Conservation (phyloP, 2,113 vertebrate species). For the Apodemus sylvaticus region DNA sequence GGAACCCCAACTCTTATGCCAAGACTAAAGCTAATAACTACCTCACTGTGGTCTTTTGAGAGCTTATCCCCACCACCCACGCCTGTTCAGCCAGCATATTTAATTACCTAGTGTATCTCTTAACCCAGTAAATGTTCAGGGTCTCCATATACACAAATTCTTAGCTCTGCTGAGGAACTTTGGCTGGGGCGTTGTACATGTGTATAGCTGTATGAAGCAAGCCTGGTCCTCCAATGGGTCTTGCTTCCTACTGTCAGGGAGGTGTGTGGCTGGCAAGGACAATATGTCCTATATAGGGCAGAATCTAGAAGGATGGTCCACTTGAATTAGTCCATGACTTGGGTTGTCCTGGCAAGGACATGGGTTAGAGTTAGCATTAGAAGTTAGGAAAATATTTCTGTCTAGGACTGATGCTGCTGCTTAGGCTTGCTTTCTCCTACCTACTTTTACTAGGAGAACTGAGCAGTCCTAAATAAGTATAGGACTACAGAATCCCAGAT, state of each 20-base stretch:
- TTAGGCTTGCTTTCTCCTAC: not conserved
- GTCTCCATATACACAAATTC: rapidly evolving
- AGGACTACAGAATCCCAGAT: not conserved
- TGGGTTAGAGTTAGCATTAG: not conserved
- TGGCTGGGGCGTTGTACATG: not conserved
- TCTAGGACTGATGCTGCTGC: not conserved
- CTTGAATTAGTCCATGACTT: not conserved
- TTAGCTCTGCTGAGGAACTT: no score
- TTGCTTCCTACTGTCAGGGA: no score
- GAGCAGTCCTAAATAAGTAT: no score
- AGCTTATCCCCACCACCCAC: not conserved
- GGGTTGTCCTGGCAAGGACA: rapidly evolving
- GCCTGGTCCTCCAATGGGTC: not conserved
- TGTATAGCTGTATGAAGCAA: no score
- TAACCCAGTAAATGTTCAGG: not conserved
- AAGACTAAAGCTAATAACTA: not conserved
- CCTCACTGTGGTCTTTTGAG: not conserved
- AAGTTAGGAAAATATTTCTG: no score
- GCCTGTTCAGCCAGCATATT: not conserved
- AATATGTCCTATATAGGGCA: no score
- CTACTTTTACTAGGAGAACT: not conserved
- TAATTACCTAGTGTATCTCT: not conserved
- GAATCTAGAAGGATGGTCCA: not conserved
- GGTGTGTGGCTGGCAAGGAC: not conserved
- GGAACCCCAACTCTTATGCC: not conserved